Evolutionary conservation across 2,797 vertebrate genomes (phyloP), one percentile per base, ranked within the genome.

Genomic region (Gymnothorax reevesii): DNA sequence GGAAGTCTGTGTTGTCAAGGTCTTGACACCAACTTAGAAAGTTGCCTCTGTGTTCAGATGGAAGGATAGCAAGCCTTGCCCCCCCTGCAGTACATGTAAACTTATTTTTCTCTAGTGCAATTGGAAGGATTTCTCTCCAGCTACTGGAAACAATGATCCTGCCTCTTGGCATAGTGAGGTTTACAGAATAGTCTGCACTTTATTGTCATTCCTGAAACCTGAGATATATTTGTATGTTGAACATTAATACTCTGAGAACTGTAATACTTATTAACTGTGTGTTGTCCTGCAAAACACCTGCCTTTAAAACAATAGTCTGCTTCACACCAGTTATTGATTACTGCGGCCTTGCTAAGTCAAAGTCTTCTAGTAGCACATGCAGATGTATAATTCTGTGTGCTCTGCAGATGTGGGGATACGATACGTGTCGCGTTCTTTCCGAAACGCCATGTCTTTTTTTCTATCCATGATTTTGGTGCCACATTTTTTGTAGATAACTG

Each of bases 171-270:
- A 57, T 25, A n/a, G 54, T 88, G 33, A 62, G 49, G 84, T 85
- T 62, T 88, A 20, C 86, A 89, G 55, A 88, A 83, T 55, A 69
- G 25, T 62, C 60, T 20, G 33, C 85, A 75, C 60, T 77, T 86
- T 89, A 88, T 90, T 79, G 87, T 86, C 84, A 83, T 49, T 27
- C 83, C 42, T 75, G 85, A 73, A 86, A 87, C 86, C 86, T 85
- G 80, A 88, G 85, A 86, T 66, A 84, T 87, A 87, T 89, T 88
- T 82, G 55, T 85, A 83, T 71, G 83, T 75, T 57, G 73, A 57
- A 55, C 62, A 57, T 59, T 71, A 73, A 62, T 52, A 49, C 2
- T 13, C 20, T 75, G 20, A 57, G 75, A 42, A 49, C 27, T 42
- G 33, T 42, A 42, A 42, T 42, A 42, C 33, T 42, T 1, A 42